Percentiles rank a stretch among this genome's conserved stretches.
phyloP scores from a whole-genome alignment of 2,797 vertebrate species.

The Apodemus agrarius region DNA sequence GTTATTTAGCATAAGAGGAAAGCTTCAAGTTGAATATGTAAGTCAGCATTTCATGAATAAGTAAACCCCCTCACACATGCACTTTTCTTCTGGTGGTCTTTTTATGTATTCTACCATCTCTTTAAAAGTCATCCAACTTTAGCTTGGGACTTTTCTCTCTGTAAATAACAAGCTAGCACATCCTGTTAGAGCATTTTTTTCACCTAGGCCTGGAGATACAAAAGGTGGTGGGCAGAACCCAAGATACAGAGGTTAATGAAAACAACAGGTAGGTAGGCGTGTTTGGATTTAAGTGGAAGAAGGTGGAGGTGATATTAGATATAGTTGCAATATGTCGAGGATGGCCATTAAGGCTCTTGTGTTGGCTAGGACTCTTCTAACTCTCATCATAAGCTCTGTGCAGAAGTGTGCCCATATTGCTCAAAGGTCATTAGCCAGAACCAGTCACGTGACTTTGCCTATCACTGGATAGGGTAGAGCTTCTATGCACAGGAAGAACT shows the following conservation, averaged over 20 bases:
- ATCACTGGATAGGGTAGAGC: not conserved
- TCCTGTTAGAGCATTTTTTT: not conserved
- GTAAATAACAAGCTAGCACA: not conserved
- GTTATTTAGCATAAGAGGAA: constrained; percentile 1
- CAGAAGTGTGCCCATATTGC: not conserved
- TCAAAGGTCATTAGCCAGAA: not conserved
- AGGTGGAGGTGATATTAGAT: not conserved
- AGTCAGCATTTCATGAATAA: constrained; percentile 21
- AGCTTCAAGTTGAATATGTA: not conserved
- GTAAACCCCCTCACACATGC: not conserved
- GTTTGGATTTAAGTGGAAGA: not conserved
- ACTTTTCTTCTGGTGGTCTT: not conserved
- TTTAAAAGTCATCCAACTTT: constrained; percentile 30
- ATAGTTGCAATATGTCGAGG: not conserved
- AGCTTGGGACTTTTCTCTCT: not conserved
- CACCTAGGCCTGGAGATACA: not conserved
- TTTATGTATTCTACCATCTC: not conserved
- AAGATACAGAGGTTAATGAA: not conserved
- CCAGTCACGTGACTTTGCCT: not conserved
- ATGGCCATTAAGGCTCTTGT: not conserved
- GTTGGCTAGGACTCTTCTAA: not conserved
- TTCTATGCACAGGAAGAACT: not conserved
- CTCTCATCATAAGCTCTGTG: not conserved
- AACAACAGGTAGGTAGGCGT: not conserved
- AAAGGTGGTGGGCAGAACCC: not conserved